Conservation (phyloP, 2,888 invertebrate genomes). For the Eupsilia transversa region DNA sequence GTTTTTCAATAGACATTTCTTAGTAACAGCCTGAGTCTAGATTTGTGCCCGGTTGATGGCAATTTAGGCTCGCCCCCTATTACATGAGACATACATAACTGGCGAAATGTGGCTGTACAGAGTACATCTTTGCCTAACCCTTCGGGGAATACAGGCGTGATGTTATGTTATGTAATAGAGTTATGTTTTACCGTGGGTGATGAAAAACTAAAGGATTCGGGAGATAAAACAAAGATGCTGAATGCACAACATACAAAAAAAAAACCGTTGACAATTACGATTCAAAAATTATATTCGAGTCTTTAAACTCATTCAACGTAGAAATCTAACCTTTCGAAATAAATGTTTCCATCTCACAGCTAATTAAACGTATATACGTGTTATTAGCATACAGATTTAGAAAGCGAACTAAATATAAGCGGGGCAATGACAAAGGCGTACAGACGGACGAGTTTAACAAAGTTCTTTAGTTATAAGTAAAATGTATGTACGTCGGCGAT, state of each 20-base stretch:
- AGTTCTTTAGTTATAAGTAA: constrained; percentile 85
- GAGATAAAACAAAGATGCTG: background rate
- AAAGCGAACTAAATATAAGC: constrained; percentile 63
- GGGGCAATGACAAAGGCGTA: constrained; percentile 66
- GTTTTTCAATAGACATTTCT: no score
- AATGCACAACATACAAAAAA: background rate
- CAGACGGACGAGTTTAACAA: constrained; percentile 74
- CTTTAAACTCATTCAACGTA: background rate
- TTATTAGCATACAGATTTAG: constrained; percentile 60
- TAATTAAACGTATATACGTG: constrained; percentile 60
- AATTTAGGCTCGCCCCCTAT: no score
- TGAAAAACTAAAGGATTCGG: background rate
- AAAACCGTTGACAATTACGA: background rate
- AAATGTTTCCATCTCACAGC: constrained; percentile 30
- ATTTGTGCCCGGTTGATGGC: no score
- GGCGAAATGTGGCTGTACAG: no score
- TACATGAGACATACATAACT: no score
- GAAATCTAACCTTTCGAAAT: constrained; percentile 13
- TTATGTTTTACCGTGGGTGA: background rate
- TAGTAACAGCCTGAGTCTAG: no score
- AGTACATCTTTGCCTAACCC: no score
- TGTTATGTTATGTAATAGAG: no score
- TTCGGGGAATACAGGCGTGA: no score
- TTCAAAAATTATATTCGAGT: background rate
- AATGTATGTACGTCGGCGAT: constrained; percentile 84